These are phyloP conservation scores for Schrankia costaestrigalis DNA, from an alignment of 2,888 invertebrate species.

Conservation along the genomic window DNA sequence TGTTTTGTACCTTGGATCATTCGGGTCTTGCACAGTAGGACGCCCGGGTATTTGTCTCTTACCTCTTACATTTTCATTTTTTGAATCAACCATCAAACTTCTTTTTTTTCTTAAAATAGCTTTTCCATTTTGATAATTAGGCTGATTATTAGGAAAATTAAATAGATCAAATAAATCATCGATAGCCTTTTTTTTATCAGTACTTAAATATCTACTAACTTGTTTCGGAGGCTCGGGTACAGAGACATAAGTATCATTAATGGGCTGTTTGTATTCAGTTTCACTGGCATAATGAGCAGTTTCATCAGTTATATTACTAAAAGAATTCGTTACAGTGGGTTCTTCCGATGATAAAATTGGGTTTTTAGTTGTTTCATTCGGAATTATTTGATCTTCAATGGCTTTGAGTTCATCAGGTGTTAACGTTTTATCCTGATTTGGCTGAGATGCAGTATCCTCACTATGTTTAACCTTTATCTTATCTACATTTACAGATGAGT, in stretches of 20 bases:
- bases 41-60: slow-evolving; percentile 20
- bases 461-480: slow-evolving; percentile 53
- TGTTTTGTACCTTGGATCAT: slow-evolving; percentile 24
- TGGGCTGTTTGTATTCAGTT: slow-evolving; percentile 30
- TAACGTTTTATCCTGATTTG: slow-evolving; percentile 44
- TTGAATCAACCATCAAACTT: slow-evolving; percentile 41
- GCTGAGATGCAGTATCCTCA: slow-evolving; percentile 48
- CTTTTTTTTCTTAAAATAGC: slow-evolving; percentile 44
- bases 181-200: slow-evolving; percentile 65
- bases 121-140: too few species aligned
- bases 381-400: slow-evolving; percentile 68
- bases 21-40: slow-evolving; percentile 15
- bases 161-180: slow-evolving; percentile 70
- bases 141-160: slow-evolving; percentile 55
- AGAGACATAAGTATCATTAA: slow-evolving; percentile 29
- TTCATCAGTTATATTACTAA: slow-evolving; percentile 11
- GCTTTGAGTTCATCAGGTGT: slow-evolving; percentile 56
- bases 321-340: too few species aligned
- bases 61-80: slow-evolving; percentile 6
- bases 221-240: slow-evolving; percentile 14
- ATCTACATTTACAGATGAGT: slow-evolving; percentile 42
- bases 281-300: slow-evolving; percentile 34
- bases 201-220: slow-evolving; percentile 33
- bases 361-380: slow-evolving; percentile 16
- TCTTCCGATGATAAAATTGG: too few species aligned